Evolutionary conservation across 2,113 vertebrate genomes (phyloP), one percentile per base, ranked within the genome.

Genomic region (Casuarius casuarius): DNA sequence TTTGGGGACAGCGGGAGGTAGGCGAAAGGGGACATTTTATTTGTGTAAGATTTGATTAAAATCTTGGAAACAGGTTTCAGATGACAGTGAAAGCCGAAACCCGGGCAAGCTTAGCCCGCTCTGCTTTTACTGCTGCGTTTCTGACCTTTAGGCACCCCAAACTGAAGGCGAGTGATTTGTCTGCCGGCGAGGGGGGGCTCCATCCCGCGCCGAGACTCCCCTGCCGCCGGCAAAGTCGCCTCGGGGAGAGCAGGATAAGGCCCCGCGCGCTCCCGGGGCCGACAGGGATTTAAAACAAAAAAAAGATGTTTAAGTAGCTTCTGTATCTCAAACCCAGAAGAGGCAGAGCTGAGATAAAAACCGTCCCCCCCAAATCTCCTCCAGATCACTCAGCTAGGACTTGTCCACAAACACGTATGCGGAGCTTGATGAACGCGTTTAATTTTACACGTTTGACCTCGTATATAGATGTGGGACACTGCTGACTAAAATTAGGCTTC

Each of bases 1-100:
- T 83, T 52, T 8, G 79, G 26, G 94, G 84, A 22, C 71, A 54
- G 94, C 79, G 2, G 83, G 92, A 78, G 82, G 84, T 16, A 23
- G 54, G 10, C 68, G 21, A 48, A 67, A 63, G 76, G 67, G 76
- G 76, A 75, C 7, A 1, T 88, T 82, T 92, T 44, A 63, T 77
- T 86, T 89, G 71, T 11, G 59, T 8, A 22, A 90, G 83, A 9
- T 65, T 92, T 48, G 86, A 92, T 94, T 79, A 89, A 97, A 95
- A 75, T 91, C 95, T 92, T 84, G 77, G 77, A 84, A 90, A 62
- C 5, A 4, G 81, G 86, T 94, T 94, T 97, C 84, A 89, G 89
- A 82, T 92, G 89, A 81, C 94, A 62, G 84, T 29, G 84, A 92
- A 95, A 97, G 84, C 62, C 91, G 94, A 94, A 87, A 62, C 28